A percentile compares a stretch with the other conserved stretches of the same genome.
phyloP scores from a whole-genome alignment of 2,113 vertebrate genomes.

The Ancistrus triradiatus region DNA sequence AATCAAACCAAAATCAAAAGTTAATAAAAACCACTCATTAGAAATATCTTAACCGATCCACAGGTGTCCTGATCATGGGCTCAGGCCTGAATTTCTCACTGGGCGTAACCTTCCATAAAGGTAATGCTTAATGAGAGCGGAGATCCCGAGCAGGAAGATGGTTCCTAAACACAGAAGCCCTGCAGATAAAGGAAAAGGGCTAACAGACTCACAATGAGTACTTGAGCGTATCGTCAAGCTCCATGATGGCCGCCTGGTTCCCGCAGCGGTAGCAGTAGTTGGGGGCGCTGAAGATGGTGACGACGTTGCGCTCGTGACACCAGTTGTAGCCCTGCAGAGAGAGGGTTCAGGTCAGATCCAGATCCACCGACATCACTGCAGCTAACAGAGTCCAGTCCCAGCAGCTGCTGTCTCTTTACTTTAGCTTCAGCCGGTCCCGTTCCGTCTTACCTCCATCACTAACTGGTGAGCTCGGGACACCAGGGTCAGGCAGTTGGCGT shows the following conservation, averaged over 20 bases:
- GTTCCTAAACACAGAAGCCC: too few relatives aligned
- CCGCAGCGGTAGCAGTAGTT: conserved; percentile 75
- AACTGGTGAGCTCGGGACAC: conserved; percentile 97
- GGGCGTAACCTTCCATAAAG: too few relatives aligned
- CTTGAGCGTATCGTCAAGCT: conserved; percentile 97
- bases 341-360: conserved; percentile 43
- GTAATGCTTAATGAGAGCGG: too few relatives aligned
- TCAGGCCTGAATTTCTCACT: too few relatives aligned
- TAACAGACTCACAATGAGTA: conserved; percentile 92
- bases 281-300: conserved; percentile 75
- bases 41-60: too few relatives aligned
- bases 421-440: not conserved
- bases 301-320: conserved; percentile 73
- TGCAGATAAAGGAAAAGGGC: too few relatives aligned
- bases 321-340: conserved; percentile 68
- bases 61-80: too few relatives aligned
- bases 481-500: conserved; percentile 94
- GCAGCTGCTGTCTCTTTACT: too few relatives aligned
- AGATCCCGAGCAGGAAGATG: too few relatives aligned
- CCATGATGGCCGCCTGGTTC: conserved; percentile 82
- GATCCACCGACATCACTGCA: not conserved
- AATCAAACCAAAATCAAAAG: too few relatives aligned
- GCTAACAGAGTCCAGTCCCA: too few relatives aligned
- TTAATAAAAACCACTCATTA: too few relatives aligned
- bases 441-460: conserved; percentile 87